Conservation (phyloP, 1,140 invertebrate species). For the Triops cancriformis region DNA sequence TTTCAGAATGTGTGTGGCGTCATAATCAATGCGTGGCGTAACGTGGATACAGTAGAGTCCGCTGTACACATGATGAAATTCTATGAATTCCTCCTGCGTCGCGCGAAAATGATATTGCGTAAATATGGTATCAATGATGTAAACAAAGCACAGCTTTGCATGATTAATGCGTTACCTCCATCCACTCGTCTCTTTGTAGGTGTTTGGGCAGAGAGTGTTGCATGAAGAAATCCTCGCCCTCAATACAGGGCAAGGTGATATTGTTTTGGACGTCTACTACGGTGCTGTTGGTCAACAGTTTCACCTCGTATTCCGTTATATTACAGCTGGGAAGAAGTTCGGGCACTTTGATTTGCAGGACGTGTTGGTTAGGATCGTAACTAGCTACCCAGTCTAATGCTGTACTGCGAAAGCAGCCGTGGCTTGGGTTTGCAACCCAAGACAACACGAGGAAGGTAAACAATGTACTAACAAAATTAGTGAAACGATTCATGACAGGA, state of each 20-base stretch:
- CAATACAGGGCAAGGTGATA: background rate
- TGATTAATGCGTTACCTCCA: background rate
- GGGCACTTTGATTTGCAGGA: background rate
- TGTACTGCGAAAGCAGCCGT: background rate
- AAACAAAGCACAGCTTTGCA: background rate
- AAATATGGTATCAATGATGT: background rate
- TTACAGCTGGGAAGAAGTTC: background rate
- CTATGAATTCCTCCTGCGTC: background rate
- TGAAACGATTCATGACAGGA: background rate
- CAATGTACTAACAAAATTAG: background rate
- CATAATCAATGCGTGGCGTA: background rate
- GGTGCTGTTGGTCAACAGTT: background rate
- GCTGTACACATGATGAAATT: background rate
- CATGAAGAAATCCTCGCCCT: background rate
- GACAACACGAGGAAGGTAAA: background rate
- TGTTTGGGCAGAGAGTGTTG: background rate
- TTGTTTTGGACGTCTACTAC: background rate
- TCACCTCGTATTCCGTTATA: background rate
- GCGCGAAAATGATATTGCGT: background rate
- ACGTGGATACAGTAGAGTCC: background rate
- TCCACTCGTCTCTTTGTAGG: background rate
- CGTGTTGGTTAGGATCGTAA: slow-evolving; percentile 5
- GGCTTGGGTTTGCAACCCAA: background rate
- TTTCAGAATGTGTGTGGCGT: background rate
- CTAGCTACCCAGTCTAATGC: background rate